Conservation (phyloP, 1,140 invertebrate species). For the Drosophila nebulosa region DNA sequence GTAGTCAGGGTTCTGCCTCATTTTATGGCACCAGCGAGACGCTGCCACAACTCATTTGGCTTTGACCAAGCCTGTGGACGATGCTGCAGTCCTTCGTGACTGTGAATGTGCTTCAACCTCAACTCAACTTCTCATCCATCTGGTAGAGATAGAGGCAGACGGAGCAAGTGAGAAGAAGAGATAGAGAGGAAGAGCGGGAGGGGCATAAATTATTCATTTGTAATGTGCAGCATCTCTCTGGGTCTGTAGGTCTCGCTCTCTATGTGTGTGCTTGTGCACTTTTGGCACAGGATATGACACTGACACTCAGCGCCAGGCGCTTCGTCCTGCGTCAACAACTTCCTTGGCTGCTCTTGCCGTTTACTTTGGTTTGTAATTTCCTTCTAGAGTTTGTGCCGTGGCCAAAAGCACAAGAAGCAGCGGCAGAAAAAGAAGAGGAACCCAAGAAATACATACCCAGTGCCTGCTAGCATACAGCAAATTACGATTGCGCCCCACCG, state of each 20-base stretch:
- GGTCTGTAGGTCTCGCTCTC: neutral
- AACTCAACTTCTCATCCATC: constrained; percentile 52
- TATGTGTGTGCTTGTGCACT: constrained; percentile 48
- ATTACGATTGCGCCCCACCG: constrained; percentile 59
- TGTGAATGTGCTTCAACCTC: constrained; percentile 35
- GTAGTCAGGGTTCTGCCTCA: constrained; percentile 45
- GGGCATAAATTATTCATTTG: constrained; percentile 77
- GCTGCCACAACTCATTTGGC: constrained; percentile 73
- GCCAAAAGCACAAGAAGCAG: constrained; percentile 62
- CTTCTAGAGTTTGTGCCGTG: constrained; percentile 61
- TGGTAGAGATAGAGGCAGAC: constrained; percentile 37
- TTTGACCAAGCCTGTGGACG: constrained; percentile 54
- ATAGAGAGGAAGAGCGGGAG: neutral
- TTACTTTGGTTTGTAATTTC: constrained; percentile 77
- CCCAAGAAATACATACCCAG: constrained; percentile 54
- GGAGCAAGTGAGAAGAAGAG: neutral
- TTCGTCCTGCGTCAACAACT: constrained; percentile 72
- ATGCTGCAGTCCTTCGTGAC: constrained; percentile 40
- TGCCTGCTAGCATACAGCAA: constrained; percentile 53
- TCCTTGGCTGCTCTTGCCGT: constrained; percentile 69
- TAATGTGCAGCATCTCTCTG: constrained; percentile 64
- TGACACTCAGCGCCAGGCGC: constrained; percentile 69
- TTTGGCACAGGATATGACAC: constrained; percentile 78
- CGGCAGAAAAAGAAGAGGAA: constrained; percentile 60
- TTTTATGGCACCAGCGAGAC: constrained; percentile 68